These are phyloP conservation scores for Trachurus trachurus DNA, from an alignment of 2,797 vertebrate species.

Conservation along the genomic window DNA sequence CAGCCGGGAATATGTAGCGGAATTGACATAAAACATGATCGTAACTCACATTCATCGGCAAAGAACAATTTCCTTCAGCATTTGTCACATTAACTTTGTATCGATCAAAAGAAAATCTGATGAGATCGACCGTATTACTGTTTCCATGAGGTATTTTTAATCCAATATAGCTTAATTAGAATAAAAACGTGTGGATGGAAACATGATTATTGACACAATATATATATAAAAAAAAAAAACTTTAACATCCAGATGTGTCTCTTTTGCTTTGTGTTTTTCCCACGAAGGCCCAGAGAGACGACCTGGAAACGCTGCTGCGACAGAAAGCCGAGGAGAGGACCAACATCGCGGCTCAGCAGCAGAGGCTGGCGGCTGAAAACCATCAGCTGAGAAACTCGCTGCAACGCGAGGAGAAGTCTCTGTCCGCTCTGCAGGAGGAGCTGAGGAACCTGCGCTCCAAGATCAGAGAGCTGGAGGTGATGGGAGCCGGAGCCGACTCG, in stretches of 20 bases:
- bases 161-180: too few species aligned
- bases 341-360: constrained; percentile 84
- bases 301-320: constrained; percentile 85
- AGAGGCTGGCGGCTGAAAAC: constrained; percentile 89
- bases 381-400: constrained; percentile 88
- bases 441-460: constrained; percentile 88
- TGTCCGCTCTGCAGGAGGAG: constrained; percentile 90
- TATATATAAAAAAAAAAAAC: background rate
- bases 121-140: too few species aligned
- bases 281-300: constrained; percentile 85
- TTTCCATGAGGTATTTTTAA: too few species aligned
- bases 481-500: constrained; percentile 81
- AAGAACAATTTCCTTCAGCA: too few species aligned
- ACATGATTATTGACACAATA: too few species aligned
- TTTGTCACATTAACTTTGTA: too few species aligned
- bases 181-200: too few species aligned
- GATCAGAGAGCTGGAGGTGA: constrained; percentile 88
- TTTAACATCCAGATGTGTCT: background rate
- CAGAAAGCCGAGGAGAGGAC: constrained; percentile 83
- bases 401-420: constrained; percentile 89
- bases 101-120: too few species aligned
- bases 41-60: too few species aligned
- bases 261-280: constrained; percentile 17
- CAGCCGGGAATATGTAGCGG: too few species aligned
- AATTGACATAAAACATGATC: too few species aligned